These are phyloP conservation scores for Nephila pilipes DNA, from an alignment of 1,140 invertebrate species.

Conservation along the genomic window DNA sequence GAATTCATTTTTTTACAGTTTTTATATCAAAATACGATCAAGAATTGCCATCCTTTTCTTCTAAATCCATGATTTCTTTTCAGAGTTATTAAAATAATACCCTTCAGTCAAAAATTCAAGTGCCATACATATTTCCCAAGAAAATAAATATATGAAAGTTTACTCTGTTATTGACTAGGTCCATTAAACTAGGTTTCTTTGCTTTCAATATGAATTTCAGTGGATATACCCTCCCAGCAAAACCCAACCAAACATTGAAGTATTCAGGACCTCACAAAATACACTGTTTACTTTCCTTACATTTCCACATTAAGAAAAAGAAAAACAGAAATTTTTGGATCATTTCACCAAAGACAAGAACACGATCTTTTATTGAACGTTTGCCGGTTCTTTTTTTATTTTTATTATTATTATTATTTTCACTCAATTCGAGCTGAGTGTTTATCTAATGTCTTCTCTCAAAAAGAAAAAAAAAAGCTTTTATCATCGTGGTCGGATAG, in stretches of 20 bases:
- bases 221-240: background rate
- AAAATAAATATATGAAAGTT: constrained; percentile 10
- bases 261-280: background rate
- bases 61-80: no score
- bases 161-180: constrained; percentile 14
- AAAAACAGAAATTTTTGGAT: no score
- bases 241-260: background rate
- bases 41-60: no score
- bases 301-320: background rate
- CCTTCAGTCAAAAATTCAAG: background rate
- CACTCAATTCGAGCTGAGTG: background rate
- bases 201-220: background rate
- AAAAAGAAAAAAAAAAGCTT: background rate
- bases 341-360: background rate
- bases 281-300: constrained; percentile 4
- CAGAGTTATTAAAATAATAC: no score
- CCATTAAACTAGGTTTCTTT: constrained; percentile 22
- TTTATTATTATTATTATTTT: no score
- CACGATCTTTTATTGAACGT: constrained; percentile 19
- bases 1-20: no score
- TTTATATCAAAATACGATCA: no score
- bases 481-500: background rate
- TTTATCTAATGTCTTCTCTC: constrained; percentile 11
- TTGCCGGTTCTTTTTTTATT: background rate
- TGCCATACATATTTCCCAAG: background rate